Base-by-base conservation (phyloP, 35 echinoderm and acorn worm species). In the Lytechinus variegatus region DNA sequence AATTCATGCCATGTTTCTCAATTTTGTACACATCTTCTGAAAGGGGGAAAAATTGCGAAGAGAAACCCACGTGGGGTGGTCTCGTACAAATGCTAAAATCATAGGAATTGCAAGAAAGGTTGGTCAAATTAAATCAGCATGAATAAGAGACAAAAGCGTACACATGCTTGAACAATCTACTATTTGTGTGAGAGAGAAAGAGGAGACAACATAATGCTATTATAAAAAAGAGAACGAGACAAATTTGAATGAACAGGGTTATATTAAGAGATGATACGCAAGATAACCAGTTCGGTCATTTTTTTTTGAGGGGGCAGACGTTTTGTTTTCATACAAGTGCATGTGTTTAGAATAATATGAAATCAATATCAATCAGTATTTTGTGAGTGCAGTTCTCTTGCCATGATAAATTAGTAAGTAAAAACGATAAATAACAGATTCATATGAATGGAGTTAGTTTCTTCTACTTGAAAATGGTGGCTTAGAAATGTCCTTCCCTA, bases 401-500 rank as follows among this genome's bases (percentile, higher is more conserved):
- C 92, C 92, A 93, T 93, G 92, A 93, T 54, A 93, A 93, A 93
- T 93, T 93, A 93, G 92, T 93, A 93, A 10, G 52, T 19, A 93
- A 57, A 93, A 54, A 57, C 28, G 52, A 90, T 44, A 90, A 90
- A 52, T 90, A 90, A 90, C 52, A 90, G 28, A 90, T 54, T 90
- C 52, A 57, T 9, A 93, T 93, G 92, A 93, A 19, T 93, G 55
- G 92, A 93, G 92, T 93, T 93, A 93, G 92, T 93, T n/a, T 93
- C 53, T 93, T 93, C 92, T 93, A 93, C 54, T 93, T 55, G 9
- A 93, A 93, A 90, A 90, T 90, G 88, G 52, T 90, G 88, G 88
- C 88, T 44, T 90, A 54, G 52, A 54, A 90, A 90, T 33, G 10
- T 90, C 88, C 88, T n/a, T 52, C 52, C 52, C 88, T 54, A 52